Base-by-base conservation (phyloP, 2,113 vertebrate genomes). In the Onychostoma macrolepis region DNA sequence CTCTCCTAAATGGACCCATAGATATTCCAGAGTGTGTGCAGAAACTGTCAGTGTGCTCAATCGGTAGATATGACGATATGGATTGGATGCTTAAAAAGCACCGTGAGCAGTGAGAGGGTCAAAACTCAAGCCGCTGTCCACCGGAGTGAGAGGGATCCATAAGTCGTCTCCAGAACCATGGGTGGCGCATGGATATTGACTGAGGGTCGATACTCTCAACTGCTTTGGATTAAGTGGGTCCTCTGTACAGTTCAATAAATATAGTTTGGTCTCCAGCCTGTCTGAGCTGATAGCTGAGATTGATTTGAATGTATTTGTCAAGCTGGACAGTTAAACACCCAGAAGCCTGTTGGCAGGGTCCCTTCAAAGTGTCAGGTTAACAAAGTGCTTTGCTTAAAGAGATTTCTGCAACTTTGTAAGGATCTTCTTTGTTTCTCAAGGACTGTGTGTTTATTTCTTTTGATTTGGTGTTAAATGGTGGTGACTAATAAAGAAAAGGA, bases 211-310 rank as follows among this genome's bases (percentile, higher is more conserved):
- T 93, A 92, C 12, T 84, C 87, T 89, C 89, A 90, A 92, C 90
- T 92, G 90, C 90, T 88, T 87, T 87, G 92, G 92, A 92, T 92
- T 91, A 93, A 90, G 89, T 92, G 88, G 69, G 89, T 93, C 89
- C 88, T 88, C 81, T 83, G 58, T 86, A 89, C 90, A 84, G 90
- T 89, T 93, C 91, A 90, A 92, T 93, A 93, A 85, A 87, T 91
- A 87, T 90, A 91, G 88, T 90, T 92, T 86, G 89, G 89, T 92
- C 90, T 92, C 86, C 90, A 91, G 88, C 87, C 88, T 89, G 91
- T 90, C 90, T 88, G 88, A 50, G 80, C 83, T 88, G 90, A 92
- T 90, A 88, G 88, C 90, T 91, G 67, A 90, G 92, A 93, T 92
- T 91, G 92, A 94, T 93, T 91, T 81, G 85, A 74, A 90, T 85